Evolutionary conservation across 64 coral and sea anemone species (phyloP), one percentile per base, ranked within the genome.

Genomic region (Montipora capricornis): DNA sequence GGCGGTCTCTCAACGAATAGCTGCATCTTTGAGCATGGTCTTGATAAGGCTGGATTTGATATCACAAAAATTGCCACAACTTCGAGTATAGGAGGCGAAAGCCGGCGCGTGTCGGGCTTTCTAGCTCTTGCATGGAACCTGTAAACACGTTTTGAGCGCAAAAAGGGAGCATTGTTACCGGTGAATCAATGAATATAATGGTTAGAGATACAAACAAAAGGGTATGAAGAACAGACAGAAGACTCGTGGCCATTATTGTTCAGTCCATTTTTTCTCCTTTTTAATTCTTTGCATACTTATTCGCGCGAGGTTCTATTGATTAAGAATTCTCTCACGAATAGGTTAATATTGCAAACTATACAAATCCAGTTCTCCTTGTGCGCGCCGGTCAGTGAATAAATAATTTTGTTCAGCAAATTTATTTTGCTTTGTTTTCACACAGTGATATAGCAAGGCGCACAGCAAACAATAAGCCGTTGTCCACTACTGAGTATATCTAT

Each of bases 111-210:
- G 22, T 47, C 20, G 8, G 52, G 55, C 80, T 60, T 81, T 59
- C 8, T 37, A 16, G 16, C 20, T 8, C 19, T 24, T 24, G 26
- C 58, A 84, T 29, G 60, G 66, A 86, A 86, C 82, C 82, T 86
- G 82, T 86, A 51, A 66, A 86, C 82, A 86, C 47, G 82, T 86
- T 70, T 86, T 50, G 24, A 50, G 47, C 44, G 64, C 8, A 86
- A 86, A 71, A 86, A 86, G 68, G 46, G 47, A 6, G 44, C 22
- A 86, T 86, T 86, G 82, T 86, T n/a, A 50, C 2, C 19, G 19
- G 82, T 58, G 61, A 45, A 13, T 84, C 59, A 68, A 84, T 84
- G 61, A 84, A 17, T n/a, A 46, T 86, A 86, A 71, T 45, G 44
- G 17, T 50, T 4, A n/a, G 46, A 86, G 71, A 86, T 22, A 48